phyloP scores from a whole-genome alignment of 2,888 invertebrate genomes.

The Xanthorhoe spadicearia region DNA sequence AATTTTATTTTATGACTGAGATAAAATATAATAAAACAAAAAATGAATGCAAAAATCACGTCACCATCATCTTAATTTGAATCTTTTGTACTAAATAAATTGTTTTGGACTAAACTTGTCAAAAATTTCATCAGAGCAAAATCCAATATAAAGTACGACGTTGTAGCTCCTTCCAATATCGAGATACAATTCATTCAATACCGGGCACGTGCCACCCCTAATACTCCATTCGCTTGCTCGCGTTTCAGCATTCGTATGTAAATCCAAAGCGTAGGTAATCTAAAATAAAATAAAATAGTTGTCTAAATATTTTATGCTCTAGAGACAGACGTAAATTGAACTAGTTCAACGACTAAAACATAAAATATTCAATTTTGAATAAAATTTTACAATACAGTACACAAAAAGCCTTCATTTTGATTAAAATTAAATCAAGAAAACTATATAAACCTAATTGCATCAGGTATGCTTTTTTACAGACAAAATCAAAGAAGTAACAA shows the following conservation, averaged over 20 bases:
- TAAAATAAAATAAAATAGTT: slow-evolving; percentile 4
- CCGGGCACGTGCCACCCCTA: slow-evolving; percentile 6
- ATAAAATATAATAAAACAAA: no score
- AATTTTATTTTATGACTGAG: no score
- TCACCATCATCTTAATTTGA: no score
- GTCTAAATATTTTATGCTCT: neutral
- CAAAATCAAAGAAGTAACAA: no score
- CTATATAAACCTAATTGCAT: no score
- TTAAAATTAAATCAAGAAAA: no score
- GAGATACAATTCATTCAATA: slow-evolving; percentile 10
- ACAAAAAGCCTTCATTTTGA: no score
- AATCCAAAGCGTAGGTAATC: slow-evolving; percentile 15
- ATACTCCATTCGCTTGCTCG: slow-evolving; percentile 6
- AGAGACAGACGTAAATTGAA: neutral
- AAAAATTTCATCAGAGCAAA: neutral
- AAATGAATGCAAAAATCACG: no score
- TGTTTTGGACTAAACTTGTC: neutral
- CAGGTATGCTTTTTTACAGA: no score
- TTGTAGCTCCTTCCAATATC: slow-evolving; percentile 5
- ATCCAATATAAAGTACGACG: slow-evolving; percentile 2
- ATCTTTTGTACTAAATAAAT: neutral
- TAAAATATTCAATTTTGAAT: no score
- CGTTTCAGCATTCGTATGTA: slow-evolving; percentile 13
- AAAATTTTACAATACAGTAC: no score
- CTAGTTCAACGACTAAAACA: neutral